These are phyloP conservation scores for Quadroppia sp. DNA, from an alignment of 2,888 invertebrate genomes.

Conservation along the genomic window DNA sequence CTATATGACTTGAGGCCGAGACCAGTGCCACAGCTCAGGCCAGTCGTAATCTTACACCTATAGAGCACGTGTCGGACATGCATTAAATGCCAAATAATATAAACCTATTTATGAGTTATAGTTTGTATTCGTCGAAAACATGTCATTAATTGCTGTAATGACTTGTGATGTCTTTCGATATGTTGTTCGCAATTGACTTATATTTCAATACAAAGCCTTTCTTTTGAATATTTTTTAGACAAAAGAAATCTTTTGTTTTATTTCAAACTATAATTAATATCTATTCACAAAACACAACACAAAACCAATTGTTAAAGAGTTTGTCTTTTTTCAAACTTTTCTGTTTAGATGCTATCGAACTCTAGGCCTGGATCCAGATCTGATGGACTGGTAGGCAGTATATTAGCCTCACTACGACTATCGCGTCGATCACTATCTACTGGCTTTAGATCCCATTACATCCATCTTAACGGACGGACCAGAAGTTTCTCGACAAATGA, in stretches of 20 bases:
- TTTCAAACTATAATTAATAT: neutral
- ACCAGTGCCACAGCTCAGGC: neutral
- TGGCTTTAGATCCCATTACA: conserved; percentile 1
- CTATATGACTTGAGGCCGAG: neutral
- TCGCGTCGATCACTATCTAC: conserved; percentile 13
- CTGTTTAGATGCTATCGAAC: conserved; percentile 18
- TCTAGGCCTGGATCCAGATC: conserved; percentile 4
- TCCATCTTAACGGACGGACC: neutral
- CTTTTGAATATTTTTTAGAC: neutral
- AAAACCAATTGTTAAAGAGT: conserved; percentile 25
- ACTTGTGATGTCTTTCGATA: neutral
- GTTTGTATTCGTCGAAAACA: neutral
- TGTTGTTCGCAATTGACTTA: neutral
- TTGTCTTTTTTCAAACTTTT: neutral
- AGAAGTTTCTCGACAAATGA: conserved; percentile 30
- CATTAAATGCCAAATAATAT: neutral
- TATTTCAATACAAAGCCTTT: neutral
- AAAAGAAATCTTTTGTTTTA: neutral
- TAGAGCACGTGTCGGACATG: conserved; percentile 5
- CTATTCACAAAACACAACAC: neutral
- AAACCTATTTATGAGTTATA: neutral
- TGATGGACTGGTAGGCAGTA: neutral
- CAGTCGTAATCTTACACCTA: neutral
- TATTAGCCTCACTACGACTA: conserved; percentile 13
- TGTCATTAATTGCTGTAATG: neutral